Evolutionary conservation across 2,888 invertebrate genomes (phyloP), one percentile per base, ranked within the genome.

Genomic region (Pterostichus niger): DNA sequence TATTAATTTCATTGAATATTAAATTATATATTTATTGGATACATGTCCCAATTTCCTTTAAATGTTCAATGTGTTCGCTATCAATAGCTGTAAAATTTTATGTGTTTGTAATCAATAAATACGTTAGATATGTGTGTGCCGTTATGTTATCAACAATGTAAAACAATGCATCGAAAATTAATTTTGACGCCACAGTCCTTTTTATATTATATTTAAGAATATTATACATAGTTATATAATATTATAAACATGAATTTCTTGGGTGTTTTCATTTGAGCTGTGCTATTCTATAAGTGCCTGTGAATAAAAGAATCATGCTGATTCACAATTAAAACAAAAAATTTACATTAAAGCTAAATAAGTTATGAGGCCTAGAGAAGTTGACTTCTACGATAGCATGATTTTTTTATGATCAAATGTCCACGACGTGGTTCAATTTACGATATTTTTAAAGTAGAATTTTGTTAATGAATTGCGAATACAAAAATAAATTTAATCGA

Each of bases 251-350:
- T 81, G 40, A 81, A 81, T 82, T 73, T 75, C 31, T 82, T 73
- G 24, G 82, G 82, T 82, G 82, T 82, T 82, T 82, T 71, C 54
- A 75, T 82, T 79, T 82, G 82, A 82, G 82, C 82, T 82, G 82
- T 83, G 83, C 83, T 83, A 68, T 83, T 82, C 61, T 77, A 82
- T 82, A 83, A 83, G 83, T 83, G 83, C 83, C 83, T 83, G 68
- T 76, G 77, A 82, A 64, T 76, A 83, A 83, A 83, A 83, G 54
- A 83, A 83, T 83, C 83, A 83, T 83, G 83, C 77, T 54, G 35
- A 61, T 77, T 77, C 33, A 61, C 31, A 61, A 54, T 49, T 71
- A 40, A 40, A 40, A 40, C 40, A 31, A 77, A 76, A 33, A 73
- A 59, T 81, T 17, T 52, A 61, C 44, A 61, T 17, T 24, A 78